Evolutionary conservation across 2,797 vertebrate genomes (phyloP).

Genomic region (Melanotaenia boesemani): DNA sequence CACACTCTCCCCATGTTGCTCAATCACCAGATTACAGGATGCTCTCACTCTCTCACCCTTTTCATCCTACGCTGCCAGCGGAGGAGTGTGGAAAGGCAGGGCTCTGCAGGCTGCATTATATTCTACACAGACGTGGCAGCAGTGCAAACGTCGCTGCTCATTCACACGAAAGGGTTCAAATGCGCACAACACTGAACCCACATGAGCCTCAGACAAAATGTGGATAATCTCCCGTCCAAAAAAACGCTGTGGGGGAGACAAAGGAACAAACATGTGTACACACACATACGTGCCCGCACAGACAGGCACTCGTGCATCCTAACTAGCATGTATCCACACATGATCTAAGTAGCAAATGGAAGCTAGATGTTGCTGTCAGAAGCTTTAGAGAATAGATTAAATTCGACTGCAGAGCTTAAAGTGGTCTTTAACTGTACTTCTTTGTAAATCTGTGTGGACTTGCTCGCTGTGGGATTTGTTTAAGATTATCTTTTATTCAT

Average conservation of each 20-base stretch:
- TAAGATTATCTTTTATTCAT: constrained; percentile 68
- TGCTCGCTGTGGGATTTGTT: constrained; percentile 64
- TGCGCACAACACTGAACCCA: constrained; percentile 56
- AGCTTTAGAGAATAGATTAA: constrained; percentile 44
- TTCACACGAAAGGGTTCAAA: constrained; percentile 67
- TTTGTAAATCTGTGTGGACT: constrained; percentile 66
- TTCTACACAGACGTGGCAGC: constrained; percentile 38
- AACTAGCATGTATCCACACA: constrained; percentile 31
- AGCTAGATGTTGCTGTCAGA: constrained; percentile 11
- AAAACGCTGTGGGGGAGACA: constrained; percentile 53
- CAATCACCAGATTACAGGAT: constrained; percentile 74
- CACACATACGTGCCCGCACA: constrained; percentile 30
- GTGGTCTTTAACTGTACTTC: constrained; percentile 58
- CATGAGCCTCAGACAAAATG: constrained; percentile 67
- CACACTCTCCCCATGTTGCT: constrained; percentile 58
- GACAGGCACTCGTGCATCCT: constrained; percentile 13
- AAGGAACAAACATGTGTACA: constrained; percentile 40
- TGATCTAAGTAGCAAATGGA: constrained; percentile 27
- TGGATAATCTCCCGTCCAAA: constrained; percentile 68
- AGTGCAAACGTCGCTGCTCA: constrained; percentile 43
- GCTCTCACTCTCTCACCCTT: constrained; percentile 69
- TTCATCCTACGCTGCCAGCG: constrained; percentile 47
- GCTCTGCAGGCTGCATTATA: constrained; percentile 68
- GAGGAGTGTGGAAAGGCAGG: constrained; percentile 58
- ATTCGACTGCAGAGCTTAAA: constrained; percentile 47